Conservation (phyloP, 2,113 vertebrate species). For the Sceloporus tristichus region DNA sequence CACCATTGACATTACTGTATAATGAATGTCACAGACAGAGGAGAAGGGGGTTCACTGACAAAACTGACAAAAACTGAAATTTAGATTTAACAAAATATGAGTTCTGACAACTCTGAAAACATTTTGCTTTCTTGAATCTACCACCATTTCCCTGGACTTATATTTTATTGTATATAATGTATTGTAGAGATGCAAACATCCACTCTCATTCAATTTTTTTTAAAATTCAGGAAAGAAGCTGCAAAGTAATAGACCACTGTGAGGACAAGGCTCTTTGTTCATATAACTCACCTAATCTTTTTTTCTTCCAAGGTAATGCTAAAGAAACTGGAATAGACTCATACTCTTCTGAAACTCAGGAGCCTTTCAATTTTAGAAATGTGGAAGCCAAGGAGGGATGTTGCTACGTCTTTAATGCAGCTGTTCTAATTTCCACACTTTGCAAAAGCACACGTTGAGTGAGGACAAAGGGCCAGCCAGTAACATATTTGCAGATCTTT, state of each 20-base stretch:
- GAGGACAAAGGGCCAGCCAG: slow-evolving; percentile 24
- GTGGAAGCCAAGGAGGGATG: fast-evolving
- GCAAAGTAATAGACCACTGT: not conserved
- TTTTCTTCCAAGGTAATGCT: slow-evolving; percentile 35
- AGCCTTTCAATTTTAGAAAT: slow-evolving; percentile 11
- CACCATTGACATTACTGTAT: not conserved
- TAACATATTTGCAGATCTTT: slow-evolving; percentile 20
- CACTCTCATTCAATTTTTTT: not conserved
- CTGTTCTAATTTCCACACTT: not conserved
- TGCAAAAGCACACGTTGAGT: not conserved
- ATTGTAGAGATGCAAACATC: not conserved
- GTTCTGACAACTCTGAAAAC: not conserved
- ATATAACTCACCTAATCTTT: not conserved
- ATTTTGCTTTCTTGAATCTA: not conserved
- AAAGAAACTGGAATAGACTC: not conserved
- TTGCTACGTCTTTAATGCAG: not conserved
- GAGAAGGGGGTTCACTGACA: not conserved
- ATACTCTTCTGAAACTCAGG: slow-evolving; percentile 7
- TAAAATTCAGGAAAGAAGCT: too few relatives aligned
- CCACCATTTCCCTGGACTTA: not conserved
- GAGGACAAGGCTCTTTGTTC: not conserved
- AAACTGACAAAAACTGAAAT: not conserved
- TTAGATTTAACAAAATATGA: not conserved
- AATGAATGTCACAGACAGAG: not conserved
- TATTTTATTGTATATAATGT: not conserved